phyloP scores from a whole-genome alignment of 2,888 invertebrate species.

The Eupithecia abbreviata region DNA sequence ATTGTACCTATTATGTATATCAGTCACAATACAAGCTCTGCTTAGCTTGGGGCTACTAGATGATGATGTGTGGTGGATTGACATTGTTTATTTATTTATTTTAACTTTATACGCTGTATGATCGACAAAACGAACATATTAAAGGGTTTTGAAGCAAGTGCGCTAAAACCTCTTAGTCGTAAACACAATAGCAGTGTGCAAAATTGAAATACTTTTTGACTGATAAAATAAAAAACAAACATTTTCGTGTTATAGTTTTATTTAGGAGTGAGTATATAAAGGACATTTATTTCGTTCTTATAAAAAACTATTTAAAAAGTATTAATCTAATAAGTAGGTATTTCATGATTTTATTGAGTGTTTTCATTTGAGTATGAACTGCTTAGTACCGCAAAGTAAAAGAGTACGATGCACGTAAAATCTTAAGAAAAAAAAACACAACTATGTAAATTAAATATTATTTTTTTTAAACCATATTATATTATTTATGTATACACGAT shows the following conservation, averaged over 20 bases:
- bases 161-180: neutral
- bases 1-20: no score
- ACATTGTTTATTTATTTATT: no score
- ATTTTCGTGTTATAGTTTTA: neutral
- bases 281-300: neutral
- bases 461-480: no score
- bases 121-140: neutral
- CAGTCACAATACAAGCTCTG: no score
- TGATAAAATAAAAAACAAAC: neutral
- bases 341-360: neutral
- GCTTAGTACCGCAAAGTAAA: neutral
- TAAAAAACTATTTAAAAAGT: neutral
- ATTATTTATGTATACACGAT: no score
- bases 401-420: neutral
- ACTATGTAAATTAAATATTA: neutral
- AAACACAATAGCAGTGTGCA: neutral
- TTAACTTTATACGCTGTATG: no score
- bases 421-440: neutral
- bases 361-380: neutral
- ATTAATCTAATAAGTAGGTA: neutral
- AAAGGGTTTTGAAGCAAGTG: neutral
- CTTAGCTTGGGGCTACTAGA: no score
- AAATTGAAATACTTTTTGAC: neutral
- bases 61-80: no score
- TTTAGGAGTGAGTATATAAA: neutral